These are phyloP conservation scores for Tragelaphus strepsiceros DNA, from an alignment of 2,113 vertebrate species.

Conservation along the genomic window DNA sequence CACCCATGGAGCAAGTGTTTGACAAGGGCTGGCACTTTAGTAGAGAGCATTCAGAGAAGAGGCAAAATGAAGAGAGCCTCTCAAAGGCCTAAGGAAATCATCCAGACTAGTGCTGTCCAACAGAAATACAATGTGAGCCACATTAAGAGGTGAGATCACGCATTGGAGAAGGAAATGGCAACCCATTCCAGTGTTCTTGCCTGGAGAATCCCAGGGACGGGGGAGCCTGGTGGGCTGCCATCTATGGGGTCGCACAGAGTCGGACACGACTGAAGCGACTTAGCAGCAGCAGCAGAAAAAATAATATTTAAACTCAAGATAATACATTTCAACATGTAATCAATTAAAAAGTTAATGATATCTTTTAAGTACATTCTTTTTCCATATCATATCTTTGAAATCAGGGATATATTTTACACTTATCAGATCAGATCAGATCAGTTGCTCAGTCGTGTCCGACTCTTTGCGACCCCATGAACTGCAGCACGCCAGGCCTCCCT, in stretches of 20 bases:
- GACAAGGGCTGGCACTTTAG: neutral
- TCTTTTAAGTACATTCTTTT: neutral
- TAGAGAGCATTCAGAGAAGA: neutral
- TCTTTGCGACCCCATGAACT: no score
- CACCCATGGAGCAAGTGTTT: neutral
- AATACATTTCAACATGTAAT: conserved; percentile 18
- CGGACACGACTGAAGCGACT: no score
- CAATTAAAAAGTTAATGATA: neutral
- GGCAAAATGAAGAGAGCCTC: neutral
- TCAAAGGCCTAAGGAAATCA: neutral
- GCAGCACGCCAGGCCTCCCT: no score
- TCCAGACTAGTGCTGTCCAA: neutral
- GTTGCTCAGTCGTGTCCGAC: no score
- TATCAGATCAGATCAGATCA: no score
- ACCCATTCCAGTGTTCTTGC: no score
- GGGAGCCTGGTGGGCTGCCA: no score
- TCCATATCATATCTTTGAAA: neutral
- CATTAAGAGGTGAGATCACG: neutral
- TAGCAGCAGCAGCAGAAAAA: neutral
- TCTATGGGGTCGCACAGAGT: no score
- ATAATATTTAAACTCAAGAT: neutral
- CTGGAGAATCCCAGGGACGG: no score
- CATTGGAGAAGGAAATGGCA: no score
- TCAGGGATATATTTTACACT: neutral
- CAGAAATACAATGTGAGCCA: neutral